A percentile compares a stretch with the other conserved stretches of the same genome.
Evolutionary conservation across 2,888 invertebrate species (phyloP).

Genomic region (Cephus spinipes): DNA sequence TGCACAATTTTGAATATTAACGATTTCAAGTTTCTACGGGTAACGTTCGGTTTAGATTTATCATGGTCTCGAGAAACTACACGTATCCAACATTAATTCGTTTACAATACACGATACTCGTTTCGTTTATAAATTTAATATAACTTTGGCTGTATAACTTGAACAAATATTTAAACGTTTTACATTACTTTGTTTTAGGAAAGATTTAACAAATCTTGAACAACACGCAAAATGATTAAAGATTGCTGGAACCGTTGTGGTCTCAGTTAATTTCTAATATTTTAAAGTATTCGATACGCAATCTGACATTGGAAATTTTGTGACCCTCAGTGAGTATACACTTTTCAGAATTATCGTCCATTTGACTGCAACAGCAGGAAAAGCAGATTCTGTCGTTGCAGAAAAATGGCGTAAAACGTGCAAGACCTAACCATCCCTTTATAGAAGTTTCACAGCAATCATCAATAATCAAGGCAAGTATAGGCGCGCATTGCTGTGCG

Average conservation of each 20-base stretch:
- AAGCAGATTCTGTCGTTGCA: not conserved
- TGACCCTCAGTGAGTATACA: not conserved
- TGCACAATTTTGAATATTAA: not conserved
- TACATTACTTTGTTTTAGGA: not conserved
- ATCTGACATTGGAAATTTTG: not conserved
- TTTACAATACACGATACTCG: not conserved
- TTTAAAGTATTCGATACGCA: not conserved
- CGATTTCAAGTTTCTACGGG: not conserved
- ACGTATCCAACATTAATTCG: not conserved
- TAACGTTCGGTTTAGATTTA: not conserved
- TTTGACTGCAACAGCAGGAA: not conserved
- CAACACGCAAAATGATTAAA: not conserved
- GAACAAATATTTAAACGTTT: not conserved
- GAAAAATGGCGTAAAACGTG: not conserved
- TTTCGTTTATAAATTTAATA: not conserved
- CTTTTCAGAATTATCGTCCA: not conserved
- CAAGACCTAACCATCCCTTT: not conserved
- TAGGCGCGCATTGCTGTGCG: not conserved
- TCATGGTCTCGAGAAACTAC: not conserved
- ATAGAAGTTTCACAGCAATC: not conserved
- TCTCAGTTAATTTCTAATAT: not conserved
- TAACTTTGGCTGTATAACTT: not conserved
- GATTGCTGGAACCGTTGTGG: not conserved
- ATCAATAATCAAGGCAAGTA: not conserved
- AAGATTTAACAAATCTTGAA: not conserved